These are phyloP conservation scores for Gymnocypris eckloni DNA, from an alignment of 2,797 vertebrate species.

Conservation along the genomic window DNA sequence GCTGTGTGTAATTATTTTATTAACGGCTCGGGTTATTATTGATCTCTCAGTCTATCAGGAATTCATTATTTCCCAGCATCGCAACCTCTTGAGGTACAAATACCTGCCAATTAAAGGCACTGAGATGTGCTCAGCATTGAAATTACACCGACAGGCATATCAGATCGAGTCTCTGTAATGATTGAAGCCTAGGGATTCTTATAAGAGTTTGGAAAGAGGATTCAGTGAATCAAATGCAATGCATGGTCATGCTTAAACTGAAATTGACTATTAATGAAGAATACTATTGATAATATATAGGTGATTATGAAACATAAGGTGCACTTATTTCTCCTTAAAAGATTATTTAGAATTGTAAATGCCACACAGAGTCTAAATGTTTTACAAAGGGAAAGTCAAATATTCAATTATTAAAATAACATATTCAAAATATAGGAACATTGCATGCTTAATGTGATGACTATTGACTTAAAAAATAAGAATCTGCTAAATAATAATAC, in stretches of 20 bases:
- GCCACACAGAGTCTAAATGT: neutral
- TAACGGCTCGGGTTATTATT: constrained; percentile 49
- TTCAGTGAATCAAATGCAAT: constrained; percentile 11
- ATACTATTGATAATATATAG: neutral
- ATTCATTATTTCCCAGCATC: constrained; percentile 55
- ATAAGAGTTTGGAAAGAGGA: constrained; percentile 15
- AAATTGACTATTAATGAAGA: neutral
- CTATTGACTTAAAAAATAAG: neutral
- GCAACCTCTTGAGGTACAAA: constrained; percentile 50
- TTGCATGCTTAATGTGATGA: neutral
- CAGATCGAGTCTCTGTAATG: constrained; percentile 6
- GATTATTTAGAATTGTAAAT: neutral
- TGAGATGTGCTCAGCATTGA: constrained; percentile 36
- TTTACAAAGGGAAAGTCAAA: neutral
- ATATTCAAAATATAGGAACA: neutral
- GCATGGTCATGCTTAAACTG: constrained; percentile 37
- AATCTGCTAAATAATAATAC: neutral
- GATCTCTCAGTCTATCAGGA: constrained; percentile 51
- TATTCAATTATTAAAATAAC: neutral
- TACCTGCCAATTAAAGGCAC: constrained; percentile 52
- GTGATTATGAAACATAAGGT: constrained; percentile 9
- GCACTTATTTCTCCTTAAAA: neutral
- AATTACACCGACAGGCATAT: constrained; percentile 39
- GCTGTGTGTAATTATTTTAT: constrained; percentile 53
- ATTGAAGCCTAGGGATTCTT: constrained; percentile 24